A percentile compares a stretch with the other conserved stretches of the same genome.
Evolutionary conservation across 1,140 invertebrate species (phyloP).

Genomic region (Tyrophagus putrescentiae): DNA sequence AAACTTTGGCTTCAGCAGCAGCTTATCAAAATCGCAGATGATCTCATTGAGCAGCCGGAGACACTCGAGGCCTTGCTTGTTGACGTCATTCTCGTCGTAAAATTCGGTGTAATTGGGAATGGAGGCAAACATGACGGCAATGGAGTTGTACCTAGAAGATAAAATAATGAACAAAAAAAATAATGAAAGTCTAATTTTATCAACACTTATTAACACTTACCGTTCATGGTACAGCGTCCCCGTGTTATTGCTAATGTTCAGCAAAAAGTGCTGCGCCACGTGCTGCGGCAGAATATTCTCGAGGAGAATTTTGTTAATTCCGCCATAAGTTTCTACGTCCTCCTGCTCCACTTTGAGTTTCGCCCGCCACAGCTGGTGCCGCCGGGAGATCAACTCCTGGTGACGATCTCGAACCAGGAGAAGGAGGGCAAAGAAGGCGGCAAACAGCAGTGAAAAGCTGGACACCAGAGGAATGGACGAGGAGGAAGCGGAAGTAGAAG

Average conservation of each 20-base stretch:
- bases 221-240: conserved; percentile 15
- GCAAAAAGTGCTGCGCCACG: conserved; percentile 80
- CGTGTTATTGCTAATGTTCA: conserved; percentile 1
- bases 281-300: conserved; percentile 94
- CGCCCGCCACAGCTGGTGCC: conserved; percentile 82
- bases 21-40: conserved; percentile 93
- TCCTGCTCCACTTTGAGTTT: conserved; percentile 78
- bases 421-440: conserved; percentile 31
- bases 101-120: conserved; percentile 98
- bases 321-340: conserved; percentile 82
- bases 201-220: background rate
- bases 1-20: conserved; percentile 83
- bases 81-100: conserved; percentile 92
- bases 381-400: conserved; percentile 63
- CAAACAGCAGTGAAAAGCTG: background rate
- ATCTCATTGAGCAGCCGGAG: conserved; percentile 89
- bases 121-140: conserved; percentile 93
- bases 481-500: background rate
- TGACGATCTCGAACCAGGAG: conserved; percentile 58
- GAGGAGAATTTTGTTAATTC: conserved; percentile 79
- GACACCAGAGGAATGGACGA: too few relatives aligned
- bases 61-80: conserved; percentile 89
- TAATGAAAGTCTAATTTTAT: conserved; percentile 69
- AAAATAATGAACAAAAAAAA: conserved; percentile 37
- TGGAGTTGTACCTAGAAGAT: conserved; percentile 57